Conservation (phyloP, 2,113 vertebrate genomes). For the Sceloporus tristichus region DNA sequence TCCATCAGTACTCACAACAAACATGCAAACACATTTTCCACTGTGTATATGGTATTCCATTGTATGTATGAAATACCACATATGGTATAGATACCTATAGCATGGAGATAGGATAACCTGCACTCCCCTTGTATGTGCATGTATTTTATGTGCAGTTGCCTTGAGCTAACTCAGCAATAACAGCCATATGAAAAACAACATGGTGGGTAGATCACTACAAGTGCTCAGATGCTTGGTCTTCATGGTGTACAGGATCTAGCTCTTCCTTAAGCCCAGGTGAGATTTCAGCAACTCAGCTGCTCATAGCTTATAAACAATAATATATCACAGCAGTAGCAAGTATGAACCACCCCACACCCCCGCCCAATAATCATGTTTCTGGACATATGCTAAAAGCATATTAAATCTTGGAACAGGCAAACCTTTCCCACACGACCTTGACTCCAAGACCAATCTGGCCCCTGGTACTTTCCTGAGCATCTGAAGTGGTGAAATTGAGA, state of each 20-base stretch:
- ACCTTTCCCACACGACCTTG: background rate
- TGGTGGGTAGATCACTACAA: background rate
- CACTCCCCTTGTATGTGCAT: slow-evolving; percentile 1
- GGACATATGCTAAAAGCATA: background rate
- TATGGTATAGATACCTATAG: background rate
- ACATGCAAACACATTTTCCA: background rate
- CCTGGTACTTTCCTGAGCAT: background rate
- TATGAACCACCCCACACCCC: background rate
- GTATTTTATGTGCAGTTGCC: background rate
- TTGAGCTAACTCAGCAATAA: background rate
- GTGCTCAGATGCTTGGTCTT: background rate
- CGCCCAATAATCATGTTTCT: background rate
- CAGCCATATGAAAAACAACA: background rate
- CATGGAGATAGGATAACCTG: background rate
- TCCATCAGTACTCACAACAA: background rate
- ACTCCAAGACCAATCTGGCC: background rate
- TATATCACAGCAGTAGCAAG: background rate
- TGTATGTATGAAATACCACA: background rate
- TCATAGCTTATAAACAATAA: background rate
- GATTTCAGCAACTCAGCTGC: background rate
- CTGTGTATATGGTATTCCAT: background rate
- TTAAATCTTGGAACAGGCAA: background rate
- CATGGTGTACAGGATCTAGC: background rate
- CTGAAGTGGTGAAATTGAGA: background rate
- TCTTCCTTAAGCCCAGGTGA: too few species aligned